Evolutionary conservation across 2,888 invertebrate species (phyloP).

Genomic region (Hecatera dysodea): DNA sequence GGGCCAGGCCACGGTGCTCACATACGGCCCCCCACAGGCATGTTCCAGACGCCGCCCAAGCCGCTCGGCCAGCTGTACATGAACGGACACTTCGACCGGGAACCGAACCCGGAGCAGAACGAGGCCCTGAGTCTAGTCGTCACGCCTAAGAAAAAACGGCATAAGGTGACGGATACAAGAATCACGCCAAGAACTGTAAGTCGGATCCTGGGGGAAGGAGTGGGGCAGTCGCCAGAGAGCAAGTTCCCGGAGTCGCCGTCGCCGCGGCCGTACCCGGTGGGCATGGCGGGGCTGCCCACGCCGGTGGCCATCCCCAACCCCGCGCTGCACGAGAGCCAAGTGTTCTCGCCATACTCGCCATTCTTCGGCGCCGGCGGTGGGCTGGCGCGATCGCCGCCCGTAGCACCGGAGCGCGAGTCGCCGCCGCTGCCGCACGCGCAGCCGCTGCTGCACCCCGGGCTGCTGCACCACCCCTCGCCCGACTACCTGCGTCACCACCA

Average conservation of each 20-base stretch:
- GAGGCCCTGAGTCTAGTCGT: conserved; percentile 98
- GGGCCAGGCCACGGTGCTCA: conserved; percentile 86
- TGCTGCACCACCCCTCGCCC: conserved; percentile 95
- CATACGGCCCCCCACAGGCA: conserved; percentile 92
- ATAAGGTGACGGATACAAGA: conserved; percentile 98
- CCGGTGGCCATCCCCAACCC: conserved; percentile 99
- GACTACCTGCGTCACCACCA: conserved; percentile 95
- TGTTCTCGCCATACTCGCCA: conserved; percentile 97
- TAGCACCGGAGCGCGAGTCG: conserved; percentile 94
- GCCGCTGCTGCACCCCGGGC: conserved; percentile 96
- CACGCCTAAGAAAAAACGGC: conserved; percentile 98
- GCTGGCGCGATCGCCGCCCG: conserved; percentile 91
- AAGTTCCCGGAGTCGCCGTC: conserved; percentile 93
- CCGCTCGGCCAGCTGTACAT: conserved; percentile 93
- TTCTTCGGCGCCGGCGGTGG: conserved; percentile 94
- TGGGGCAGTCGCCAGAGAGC: conserved; percentile 92
- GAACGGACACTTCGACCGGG: conserved; percentile 92
- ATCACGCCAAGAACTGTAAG: conserved; percentile 97
- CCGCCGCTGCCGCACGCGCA: conserved; percentile 96
- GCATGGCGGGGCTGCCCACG: conserved; percentile 96
- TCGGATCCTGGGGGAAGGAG: conserved; percentile 95
- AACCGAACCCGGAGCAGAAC: conserved; percentile 96
- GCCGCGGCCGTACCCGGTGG: conserved; percentile 94
- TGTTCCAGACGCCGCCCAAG: conserved; percentile 96
- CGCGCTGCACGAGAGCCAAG: conserved; percentile 98